Base-by-base conservation (phyloP, 2,113 vertebrate genomes). In the Boleophthalmus pectinirostris region DNA sequence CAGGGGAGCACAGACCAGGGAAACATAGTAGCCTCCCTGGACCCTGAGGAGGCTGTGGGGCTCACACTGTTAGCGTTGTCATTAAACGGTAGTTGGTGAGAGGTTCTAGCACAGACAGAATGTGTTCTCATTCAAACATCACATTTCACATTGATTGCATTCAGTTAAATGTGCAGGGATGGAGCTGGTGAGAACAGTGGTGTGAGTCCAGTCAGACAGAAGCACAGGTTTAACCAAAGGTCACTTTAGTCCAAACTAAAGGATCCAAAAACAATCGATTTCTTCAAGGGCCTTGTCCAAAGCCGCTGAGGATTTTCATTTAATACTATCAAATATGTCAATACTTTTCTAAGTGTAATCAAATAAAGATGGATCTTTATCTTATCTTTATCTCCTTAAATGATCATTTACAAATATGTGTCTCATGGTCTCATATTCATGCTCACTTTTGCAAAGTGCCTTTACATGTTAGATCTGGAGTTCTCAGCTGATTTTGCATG, bases 201-300 rank as follows among this genome's bases (percentile, higher is more conserved):
- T 78, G 68, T 70, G 35, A 73, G 75, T 82, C 67, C 77, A 81
- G 74, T 38, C 69, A 49, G 83, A 85, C 81, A 75, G 68, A 79
- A 65, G 85, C 86, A 83, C 87, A 83, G 67, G 86, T 76, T 29
- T 75, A 88, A 91, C 92, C 92, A 93, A 94, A 93, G 92, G 87
- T 86, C 12, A 81, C 73, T 82, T 81, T 74, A 74, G 78, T 73
- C 88, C 85, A 83, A 67, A 72, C 66, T 38, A 57, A 83, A 79
- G 66, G 82, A 83, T 87, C 24, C 12, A 85, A 78, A n/a, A 78
- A 75, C 72, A 87, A 89, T 87, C 75, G 74, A 72, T 72, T 68
- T 78, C 66, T 74, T 71, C 82, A 72, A 81, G 73, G 60, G 47
- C 47, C 47, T 51, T 51, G 47, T 82, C 66, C 79, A 21, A 63